A percentile compares a stretch with the other conserved stretches of the same genome.
These are phyloP conservation scores for Sciurus niger DNA, from an alignment of 2,113 vertebrate species.

Conservation along the genomic window DNA sequence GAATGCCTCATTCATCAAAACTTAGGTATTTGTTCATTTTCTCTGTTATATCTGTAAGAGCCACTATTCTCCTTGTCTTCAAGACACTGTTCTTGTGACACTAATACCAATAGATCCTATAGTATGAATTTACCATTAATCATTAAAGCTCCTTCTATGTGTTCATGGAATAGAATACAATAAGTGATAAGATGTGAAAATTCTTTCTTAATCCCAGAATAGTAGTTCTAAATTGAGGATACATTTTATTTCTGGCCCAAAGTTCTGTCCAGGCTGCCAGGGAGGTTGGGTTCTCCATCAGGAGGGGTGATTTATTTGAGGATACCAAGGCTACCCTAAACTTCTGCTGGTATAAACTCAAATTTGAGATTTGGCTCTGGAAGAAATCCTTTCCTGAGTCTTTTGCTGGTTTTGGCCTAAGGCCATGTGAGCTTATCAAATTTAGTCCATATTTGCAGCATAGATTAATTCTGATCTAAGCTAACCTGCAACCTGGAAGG, in stretches of 20 bases:
- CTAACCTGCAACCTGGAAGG: neutral
- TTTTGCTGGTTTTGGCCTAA: neutral
- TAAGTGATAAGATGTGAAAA: neutral
- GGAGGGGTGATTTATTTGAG: conserved; percentile 3
- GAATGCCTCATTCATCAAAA: conserved; percentile 28
- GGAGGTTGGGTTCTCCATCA: neutral
- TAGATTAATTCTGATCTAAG: conserved; percentile 27
- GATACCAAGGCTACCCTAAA: neutral
- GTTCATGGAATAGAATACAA: conserved; percentile 9
- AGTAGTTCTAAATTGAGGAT: neutral
- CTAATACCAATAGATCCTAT: neutral
- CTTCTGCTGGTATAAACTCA: conserved; percentile 49
- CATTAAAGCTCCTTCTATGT: conserved; percentile 20
- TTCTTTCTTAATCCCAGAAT: neutral
- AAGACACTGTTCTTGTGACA: neutral
- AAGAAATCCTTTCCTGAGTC: neutral
- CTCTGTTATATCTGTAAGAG: neutral
- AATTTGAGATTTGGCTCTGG: neutral
- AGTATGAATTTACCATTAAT: neutral
- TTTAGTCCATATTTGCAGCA: neutral
- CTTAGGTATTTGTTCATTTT: conserved; percentile 39
- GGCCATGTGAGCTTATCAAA: neutral
- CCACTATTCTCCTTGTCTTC: conserved; percentile 39
- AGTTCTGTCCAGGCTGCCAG: neutral
- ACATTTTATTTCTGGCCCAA: conserved; percentile 15